These are phyloP conservation scores for Mus musculus DNA, from an alignment of 2,113 vertebrate species.

Conservation along the genomic window GRCm39 chrY:12691501-12692000, in stretches of 20 bases:
- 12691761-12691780: not conserved
- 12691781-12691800: not conserved
- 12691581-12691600: not conserved
- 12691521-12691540: not conserved
- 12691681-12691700: not conserved
- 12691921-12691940: constrained; percentile 23
- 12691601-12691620: not conserved
- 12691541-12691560: not conserved
- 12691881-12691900: not conserved
- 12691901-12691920: not conserved
- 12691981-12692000: not conserved
- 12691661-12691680: not conserved
- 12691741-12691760: not conserved
- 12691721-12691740: not conserved
- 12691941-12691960: not conserved
- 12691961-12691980: constrained; percentile 33
- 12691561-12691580: not conserved
- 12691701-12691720: not conserved
- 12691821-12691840: not conserved
- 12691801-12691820: not conserved
- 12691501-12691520: not conserved
- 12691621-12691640: not conserved
- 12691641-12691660: not conserved
- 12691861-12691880: not conserved
- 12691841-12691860: not conserved